Conservation (phyloP, 2,888 invertebrate species). For the Panopea generosa region DNA sequence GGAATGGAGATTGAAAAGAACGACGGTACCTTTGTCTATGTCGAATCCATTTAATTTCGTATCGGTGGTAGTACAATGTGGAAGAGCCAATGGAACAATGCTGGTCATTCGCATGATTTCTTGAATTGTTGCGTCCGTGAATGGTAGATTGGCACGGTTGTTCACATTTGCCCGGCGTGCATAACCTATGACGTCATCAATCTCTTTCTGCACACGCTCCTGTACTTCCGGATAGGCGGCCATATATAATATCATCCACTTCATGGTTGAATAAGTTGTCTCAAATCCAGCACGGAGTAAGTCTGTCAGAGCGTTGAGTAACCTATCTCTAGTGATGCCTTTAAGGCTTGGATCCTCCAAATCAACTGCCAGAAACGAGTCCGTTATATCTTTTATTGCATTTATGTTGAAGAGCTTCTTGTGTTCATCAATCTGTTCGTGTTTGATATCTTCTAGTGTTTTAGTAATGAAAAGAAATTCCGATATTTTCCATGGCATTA, state of each 20-base stretch:
- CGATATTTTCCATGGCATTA: slow-evolving; percentile 42
- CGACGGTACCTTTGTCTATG: slow-evolving; percentile 54
- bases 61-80: slow-evolving; percentile 62
- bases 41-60: slow-evolving; percentile 44
- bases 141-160: slow-evolving; percentile 57
- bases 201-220: slow-evolving; percentile 65
- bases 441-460: not conserved
- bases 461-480: slow-evolving; percentile 37
- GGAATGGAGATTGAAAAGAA: slow-evolving; percentile 43
- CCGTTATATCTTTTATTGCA: slow-evolving; percentile 64
- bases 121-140: slow-evolving; percentile 65
- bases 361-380: slow-evolving; percentile 33
- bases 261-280: slow-evolving; percentile 40
- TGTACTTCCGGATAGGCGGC: slow-evolving; percentile 62
- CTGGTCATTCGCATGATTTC: slow-evolving; percentile 62
- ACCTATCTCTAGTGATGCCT: too few relatives aligned
- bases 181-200: slow-evolving; percentile 62
- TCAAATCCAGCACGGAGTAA: too few relatives aligned
- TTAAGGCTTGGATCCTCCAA: too few relatives aligned
- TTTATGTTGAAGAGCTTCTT: not conserved
- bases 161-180: slow-evolving; percentile 36
- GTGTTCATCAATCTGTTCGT: slow-evolving; percentile 15
- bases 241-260: slow-evolving; percentile 66
- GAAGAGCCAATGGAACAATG: slow-evolving; percentile 66
- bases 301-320: too few relatives aligned